phyloP scores from a whole-genome alignment of 2,113 vertebrate genomes.

The Morone saxatilis region DNA sequence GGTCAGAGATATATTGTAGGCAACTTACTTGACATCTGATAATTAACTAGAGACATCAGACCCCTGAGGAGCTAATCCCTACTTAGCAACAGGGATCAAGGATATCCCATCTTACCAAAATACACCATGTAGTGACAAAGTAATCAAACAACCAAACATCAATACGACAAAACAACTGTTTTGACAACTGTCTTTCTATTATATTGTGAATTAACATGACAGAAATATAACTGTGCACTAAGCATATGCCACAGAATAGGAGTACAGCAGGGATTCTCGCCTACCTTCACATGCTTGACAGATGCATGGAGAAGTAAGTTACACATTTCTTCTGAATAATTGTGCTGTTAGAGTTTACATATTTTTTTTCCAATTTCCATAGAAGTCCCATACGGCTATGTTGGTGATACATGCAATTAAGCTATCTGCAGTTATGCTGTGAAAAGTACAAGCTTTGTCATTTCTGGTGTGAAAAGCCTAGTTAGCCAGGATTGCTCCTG shows the following conservation, averaged over 20 bases:
- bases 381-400: background rate
- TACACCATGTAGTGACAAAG: constrained; percentile 2
- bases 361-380: background rate
- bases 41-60: constrained; percentile 41
- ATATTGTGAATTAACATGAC: background rate
- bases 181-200: background rate
- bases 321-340: too few species aligned
- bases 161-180: background rate
- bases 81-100: constrained; percentile 47
- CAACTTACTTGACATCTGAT: constrained; percentile 23
- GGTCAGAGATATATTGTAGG: background rate
- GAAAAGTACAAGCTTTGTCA: constrained; percentile 1
- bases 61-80: constrained; percentile 39
- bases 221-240: background rate
- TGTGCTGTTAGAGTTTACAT: background rate
- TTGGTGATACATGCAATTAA: background rate
- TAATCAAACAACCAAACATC: constrained; percentile 3
- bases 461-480: constrained; percentile 9
- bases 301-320: too few species aligned
- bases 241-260: background rate
- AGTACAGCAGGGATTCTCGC: background rate
- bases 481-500: constrained; percentile 5
- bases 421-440: background rate
- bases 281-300: background rate
- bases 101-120: constrained; percentile 41